Conservation (phyloP, 2,797 vertebrate species). For the Gila robusta region DNA sequence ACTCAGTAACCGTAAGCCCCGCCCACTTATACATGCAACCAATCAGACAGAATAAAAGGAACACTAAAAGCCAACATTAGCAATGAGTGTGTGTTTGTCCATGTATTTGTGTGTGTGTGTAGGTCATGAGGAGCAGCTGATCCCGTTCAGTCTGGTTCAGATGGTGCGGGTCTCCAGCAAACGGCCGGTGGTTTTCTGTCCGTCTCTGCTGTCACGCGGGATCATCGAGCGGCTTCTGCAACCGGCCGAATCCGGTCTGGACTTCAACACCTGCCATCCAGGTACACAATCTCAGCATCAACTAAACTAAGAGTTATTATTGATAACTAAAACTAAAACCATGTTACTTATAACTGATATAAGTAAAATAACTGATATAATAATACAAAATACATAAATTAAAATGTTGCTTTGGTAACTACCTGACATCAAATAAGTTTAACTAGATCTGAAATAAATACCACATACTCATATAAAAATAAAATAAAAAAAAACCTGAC, state of each 20-base stretch:
- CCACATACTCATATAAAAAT: no score
- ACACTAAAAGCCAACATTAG: neutral
- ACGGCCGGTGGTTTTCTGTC: constrained; percentile 89
- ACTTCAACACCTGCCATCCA: constrained; percentile 79
- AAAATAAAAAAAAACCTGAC: no score
- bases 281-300: constrained; percentile 61
- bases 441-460: neutral
- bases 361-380: neutral
- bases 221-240: constrained; percentile 91
- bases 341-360: neutral
- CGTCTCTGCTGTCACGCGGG: constrained; percentile 83
- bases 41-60: neutral
- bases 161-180: constrained; percentile 79
- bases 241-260: constrained; percentile 76
- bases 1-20: constrained; percentile 78
- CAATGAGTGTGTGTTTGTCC: neutral
- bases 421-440: neutral
- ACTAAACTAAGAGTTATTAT: neutral
- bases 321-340: neutral
- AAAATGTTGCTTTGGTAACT: neutral
- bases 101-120: constrained; percentile 37
- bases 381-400: neutral
- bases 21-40: neutral
- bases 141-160: constrained; percentile 89
- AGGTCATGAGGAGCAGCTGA: constrained; percentile 81